Percentiles rank a stretch among this genome's conserved stretches.
Evolutionary conservation across 2,113 vertebrate genomes (phyloP).

Genomic region (Ardeotis arabs): DNA sequence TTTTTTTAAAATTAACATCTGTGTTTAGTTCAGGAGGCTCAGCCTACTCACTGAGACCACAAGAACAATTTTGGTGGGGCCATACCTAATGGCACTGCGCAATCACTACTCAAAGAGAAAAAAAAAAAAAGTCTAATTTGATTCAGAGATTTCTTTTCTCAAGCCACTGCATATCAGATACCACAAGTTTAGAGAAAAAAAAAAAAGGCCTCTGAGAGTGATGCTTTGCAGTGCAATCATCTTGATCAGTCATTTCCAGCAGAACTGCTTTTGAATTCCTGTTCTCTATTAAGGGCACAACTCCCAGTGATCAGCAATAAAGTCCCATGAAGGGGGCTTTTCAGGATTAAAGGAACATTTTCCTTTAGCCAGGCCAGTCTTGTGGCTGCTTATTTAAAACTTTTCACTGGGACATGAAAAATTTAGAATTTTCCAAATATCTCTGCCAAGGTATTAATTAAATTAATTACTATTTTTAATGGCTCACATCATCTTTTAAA

Average conservation of each 20-base stretch:
- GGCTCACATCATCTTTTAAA: not conserved
- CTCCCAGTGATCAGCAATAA: not conserved
- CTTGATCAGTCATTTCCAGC: slow-evolving; percentile 24
- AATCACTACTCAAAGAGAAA: not conserved
- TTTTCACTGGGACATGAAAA: not conserved
- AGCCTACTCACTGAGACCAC: not conserved
- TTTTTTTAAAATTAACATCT: not conserved
- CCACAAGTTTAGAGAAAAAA: not conserved
- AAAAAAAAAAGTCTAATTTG: not conserved
- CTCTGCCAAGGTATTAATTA: slow-evolving; percentile 41
- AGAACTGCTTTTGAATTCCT: slow-evolving; percentile 7
- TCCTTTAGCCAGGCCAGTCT: not conserved
- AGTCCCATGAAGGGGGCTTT: not conserved
- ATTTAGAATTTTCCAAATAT: not conserved
- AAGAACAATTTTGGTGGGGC: not conserved
- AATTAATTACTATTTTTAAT: slow-evolving; percentile 53
- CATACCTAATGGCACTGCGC: not conserved
- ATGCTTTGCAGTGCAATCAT: not conserved
- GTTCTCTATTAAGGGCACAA: not conserved
- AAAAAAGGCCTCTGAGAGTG: not conserved
- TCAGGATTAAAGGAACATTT: not conserved
- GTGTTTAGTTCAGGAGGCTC: not conserved
- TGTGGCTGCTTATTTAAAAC: not conserved
- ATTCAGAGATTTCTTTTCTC: not conserved
- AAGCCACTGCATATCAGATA: not conserved